Conservation (phyloP, 2,797 vertebrate species). For the Sphenodon punctatus region DNA sequence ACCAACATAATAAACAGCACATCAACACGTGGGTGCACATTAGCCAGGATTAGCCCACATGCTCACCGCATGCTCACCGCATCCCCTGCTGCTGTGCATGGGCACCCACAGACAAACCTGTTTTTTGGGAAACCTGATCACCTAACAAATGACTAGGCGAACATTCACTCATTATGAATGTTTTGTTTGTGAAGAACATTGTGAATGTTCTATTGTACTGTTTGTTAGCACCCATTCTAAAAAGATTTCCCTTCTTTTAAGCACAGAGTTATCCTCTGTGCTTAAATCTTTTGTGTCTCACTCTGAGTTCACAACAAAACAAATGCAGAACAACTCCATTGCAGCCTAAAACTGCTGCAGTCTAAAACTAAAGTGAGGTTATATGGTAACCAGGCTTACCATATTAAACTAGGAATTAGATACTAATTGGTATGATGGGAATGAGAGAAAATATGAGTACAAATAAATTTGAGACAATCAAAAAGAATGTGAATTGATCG, state of each 20-base stretch:
- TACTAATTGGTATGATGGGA: neutral
- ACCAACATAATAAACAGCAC: too few species aligned
- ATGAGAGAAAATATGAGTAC: neutral
- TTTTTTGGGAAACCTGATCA: too few species aligned
- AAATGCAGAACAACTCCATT: neutral
- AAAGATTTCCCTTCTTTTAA: neutral
- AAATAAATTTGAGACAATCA: neutral
- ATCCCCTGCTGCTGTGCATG: too few species aligned
- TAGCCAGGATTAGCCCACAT: too few species aligned
- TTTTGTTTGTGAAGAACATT: too few species aligned
- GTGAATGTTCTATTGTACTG: too few species aligned
- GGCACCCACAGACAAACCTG: too few species aligned
- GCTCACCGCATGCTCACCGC: too few species aligned
- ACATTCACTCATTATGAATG: too few species aligned
- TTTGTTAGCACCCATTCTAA: too few species aligned
- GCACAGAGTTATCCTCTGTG: neutral
- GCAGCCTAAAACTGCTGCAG: neutral
- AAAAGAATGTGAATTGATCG: neutral
- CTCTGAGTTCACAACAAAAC: neutral
- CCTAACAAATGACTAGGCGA: too few species aligned
- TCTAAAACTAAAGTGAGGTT: neutral
- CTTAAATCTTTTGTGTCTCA: neutral
- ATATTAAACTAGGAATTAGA: neutral
- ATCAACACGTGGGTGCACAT: too few species aligned
- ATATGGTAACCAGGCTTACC: neutral